These are phyloP conservation scores for Thamnaconus septentrionalis DNA, from an alignment of 2,113 vertebrate genomes.

Conservation along the genomic window DNA sequence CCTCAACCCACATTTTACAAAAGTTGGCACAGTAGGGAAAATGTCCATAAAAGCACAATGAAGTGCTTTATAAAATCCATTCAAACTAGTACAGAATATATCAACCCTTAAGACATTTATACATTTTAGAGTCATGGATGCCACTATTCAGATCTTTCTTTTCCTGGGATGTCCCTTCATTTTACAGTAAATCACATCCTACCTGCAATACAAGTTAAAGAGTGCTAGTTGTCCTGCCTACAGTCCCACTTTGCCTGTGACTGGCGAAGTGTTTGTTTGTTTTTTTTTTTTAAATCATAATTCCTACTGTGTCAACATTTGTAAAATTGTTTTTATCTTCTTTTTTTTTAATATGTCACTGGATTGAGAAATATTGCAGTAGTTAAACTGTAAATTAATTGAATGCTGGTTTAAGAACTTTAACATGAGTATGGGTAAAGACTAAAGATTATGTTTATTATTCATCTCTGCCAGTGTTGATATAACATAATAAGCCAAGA, in stretches of 20 bases:
- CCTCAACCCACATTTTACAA: conserved; percentile 3
- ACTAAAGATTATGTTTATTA: not conserved
- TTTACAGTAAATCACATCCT: not conserved
- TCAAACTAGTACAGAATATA: conserved; percentile 1
- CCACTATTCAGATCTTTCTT: no score
- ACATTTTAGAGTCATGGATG: not conserved
- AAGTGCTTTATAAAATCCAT: conserved; percentile 6
- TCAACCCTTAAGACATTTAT: conserved; percentile 5
- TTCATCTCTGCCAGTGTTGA: conserved; percentile 1
- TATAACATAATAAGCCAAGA: not conserved
- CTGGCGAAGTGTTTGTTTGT: not conserved
- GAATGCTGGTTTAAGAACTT: not conserved
- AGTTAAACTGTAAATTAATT: not conserved
- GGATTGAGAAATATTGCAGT: not conserved
- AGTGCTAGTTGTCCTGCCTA: no score
- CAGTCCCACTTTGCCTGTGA: no score
- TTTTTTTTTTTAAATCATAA: not conserved
- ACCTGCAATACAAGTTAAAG: not conserved
- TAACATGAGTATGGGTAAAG: not conserved
- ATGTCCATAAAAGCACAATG: conserved; percentile 2
- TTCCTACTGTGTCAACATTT: not conserved
- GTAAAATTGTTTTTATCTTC: not conserved
- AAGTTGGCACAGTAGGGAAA: conserved; percentile 11
- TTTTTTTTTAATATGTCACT: not conserved
- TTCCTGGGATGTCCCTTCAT: no score